Base-by-base conservation (phyloP, 1,140 invertebrate genomes). In the Sinella curviseta region DNA sequence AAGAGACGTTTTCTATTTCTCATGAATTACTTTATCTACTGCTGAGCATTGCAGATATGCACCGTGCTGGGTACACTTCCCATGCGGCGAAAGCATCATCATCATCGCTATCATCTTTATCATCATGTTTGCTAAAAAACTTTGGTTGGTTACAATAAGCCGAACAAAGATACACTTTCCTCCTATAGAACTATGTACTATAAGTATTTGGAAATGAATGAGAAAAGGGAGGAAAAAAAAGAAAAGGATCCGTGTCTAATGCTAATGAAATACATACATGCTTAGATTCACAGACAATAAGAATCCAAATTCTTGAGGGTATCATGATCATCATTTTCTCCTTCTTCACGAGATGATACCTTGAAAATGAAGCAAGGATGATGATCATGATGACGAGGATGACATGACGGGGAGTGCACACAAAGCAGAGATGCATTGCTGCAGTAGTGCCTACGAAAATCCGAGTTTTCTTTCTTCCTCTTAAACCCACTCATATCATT, bases 291-390 rank as follows among this genome's bases (percentile, higher is more conserved):
- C 39, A 48, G 26, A 70, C 31, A 70, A 70, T 12, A 70, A 33
- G 24, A 17, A 8, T 31, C 65, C 30, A 70, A 31, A 70, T 70
- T 70, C 65, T 70, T 70, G 65, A 70, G 65, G 65, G 31, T 70
- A 70, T 70, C 65, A 70, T 70, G 65, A 70, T 70, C 65, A 33
- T 70, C 28, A 70, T 60, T 60, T 60, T n/a, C 55, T 60, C 24
- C 55, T 60, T 60, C 55, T n/a, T n/a, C n/a, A 65, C 57, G 24
- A 65, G 39, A 48, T 48, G 39, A 16, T 65, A 65, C 57, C 26
- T 16, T 65, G 8, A 65, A 16, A 65, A 17, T 65, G 24, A 14
- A 65, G 24, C 57, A 4, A 26, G 14, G 57, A 8, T 17, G 24
- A n/a, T 65, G 14, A 65, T 65, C 4, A n/a, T 26, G 24, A 33